These are phyloP conservation scores for Tetrapedia diversipes DNA, from an alignment of 2,888 invertebrate species.

Conservation along the genomic window DNA sequence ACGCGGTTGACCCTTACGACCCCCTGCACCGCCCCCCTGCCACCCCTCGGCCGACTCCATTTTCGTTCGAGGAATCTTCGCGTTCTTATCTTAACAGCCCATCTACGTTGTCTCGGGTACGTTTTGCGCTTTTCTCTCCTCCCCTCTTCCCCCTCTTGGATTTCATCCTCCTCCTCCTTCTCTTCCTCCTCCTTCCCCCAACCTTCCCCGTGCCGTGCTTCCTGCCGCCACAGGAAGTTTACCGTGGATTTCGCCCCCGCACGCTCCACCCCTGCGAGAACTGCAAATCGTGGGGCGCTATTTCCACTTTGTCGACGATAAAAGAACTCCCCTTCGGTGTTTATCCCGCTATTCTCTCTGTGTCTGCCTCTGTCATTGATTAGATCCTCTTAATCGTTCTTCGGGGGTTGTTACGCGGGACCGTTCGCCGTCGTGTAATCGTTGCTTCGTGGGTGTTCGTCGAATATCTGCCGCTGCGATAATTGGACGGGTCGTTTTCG, in stretches of 20 bases:
- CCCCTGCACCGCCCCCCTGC: conserved; percentile 41
- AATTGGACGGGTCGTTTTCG: too few relatives aligned
- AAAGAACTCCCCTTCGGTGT: conserved; percentile 56
- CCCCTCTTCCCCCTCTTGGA: conserved; percentile 39
- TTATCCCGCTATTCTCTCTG: conserved; percentile 52
- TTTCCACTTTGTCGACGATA: conserved; percentile 62
- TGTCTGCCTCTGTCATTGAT: conserved; percentile 60
- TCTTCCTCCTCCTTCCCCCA: conserved; percentile 28
- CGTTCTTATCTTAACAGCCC: conserved; percentile 79
- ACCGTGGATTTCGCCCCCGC: conserved; percentile 69
- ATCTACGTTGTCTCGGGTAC: conserved; percentile 80
- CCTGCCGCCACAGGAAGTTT: conserved; percentile 67
- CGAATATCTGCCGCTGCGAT: not conserved
- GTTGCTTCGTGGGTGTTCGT: conserved; percentile 11
- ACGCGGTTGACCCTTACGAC: conserved; percentile 66
- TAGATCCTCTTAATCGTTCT: conserved; percentile 43
- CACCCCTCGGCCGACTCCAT: conserved; percentile 17
- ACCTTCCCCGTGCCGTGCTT: conserved; percentile 39
- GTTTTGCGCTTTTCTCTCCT: conserved; percentile 61
- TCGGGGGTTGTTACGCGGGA: conserved; percentile 10
- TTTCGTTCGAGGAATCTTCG: conserved; percentile 50
- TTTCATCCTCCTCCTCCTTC: conserved; percentile 1
- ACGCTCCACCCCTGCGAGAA: conserved; percentile 26
- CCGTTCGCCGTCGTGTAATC: conserved; percentile 2
- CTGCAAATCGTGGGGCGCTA: conserved; percentile 45